Evolutionary conservation across 2,113 vertebrate species (phyloP), one percentile per base, ranked within the genome.

Genomic region (Cyanoramphus novaezelandiae): DNA sequence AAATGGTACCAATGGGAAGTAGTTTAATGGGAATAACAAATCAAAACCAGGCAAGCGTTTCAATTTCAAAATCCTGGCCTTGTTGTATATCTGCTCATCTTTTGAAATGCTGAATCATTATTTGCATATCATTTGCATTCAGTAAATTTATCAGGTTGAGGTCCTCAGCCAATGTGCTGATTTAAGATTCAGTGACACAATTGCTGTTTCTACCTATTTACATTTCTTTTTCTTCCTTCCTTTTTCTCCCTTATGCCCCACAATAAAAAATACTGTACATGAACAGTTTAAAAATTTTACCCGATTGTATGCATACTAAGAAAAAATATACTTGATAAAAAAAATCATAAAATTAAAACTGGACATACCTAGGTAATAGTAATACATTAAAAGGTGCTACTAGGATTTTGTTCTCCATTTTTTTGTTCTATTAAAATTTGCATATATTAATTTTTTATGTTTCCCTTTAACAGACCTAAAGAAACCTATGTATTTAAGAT

Each of bases 31-130:
- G 71, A 90, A 91, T 89, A 97, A 92, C 49, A 97, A 97, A 97
- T 96, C 89, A 98, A 97, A 97, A 94, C 44, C 82, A 97, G 87
- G 78, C 44, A 55, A 94, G 47, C 52, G 62, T 82, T 97, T 94
- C 67, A 53, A 57, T 93, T 97, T 94, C 77, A 93, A 95, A 97
- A 92, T n/a, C 62, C 70, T 60, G 46, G 21, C 60, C 97, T 95
- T 94, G 16, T 35, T 97, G 46, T 72, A 37, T 72, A 92, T 94
- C 76, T 95, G 78, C 60, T 97, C 81, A 95, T 63, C 9, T 74
- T 93, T 92, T 96, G 72, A 96, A 97, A 96, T 92, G 70, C n/a
- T 91, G 59, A 92, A 92, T 31, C 43, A 57, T 57, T 94, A 85
- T 92, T 93, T 96, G 24, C 35, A 31, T 93, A 35, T 47, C n/a